Conservation (phyloP, 2,113 vertebrate genomes). For the Nycticorax nycticorax region DNA sequence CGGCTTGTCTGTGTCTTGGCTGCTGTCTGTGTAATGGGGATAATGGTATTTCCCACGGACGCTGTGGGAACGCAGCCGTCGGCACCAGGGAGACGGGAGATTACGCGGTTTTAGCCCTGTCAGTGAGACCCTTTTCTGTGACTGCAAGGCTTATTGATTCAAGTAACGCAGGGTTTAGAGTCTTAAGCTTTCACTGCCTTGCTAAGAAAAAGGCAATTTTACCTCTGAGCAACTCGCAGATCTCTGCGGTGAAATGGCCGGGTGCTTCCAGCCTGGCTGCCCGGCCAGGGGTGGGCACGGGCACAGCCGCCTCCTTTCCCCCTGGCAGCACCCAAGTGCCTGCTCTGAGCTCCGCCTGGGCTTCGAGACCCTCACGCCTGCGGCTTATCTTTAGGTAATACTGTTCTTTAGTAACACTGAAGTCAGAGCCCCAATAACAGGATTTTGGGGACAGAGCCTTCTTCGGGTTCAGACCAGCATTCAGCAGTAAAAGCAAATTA, state of each 20-base stretch:
- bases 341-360: not conserved
- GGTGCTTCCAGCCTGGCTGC: not conserved
- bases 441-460: not conserved
- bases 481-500: not conserved
- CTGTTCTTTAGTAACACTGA: not conserved
- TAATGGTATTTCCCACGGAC: not conserved
- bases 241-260: not conserved
- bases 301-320: not conserved
- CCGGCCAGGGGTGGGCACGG: accelerated
- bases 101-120: not conserved
- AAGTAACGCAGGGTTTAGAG: constrained; percentile 39
- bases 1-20: not conserved
- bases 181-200: not conserved
- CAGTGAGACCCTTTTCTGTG: not conserved
- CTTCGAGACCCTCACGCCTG: not conserved
- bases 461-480: not conserved
- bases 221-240: not conserved
- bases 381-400: not conserved
- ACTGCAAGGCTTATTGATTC: constrained; percentile 35
- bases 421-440: not conserved
- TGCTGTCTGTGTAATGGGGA: not conserved
- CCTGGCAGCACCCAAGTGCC: not conserved
- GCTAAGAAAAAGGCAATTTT: constrained; percentile 20
- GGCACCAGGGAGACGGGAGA: not conserved
- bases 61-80: not conserved